Conservation (phyloP, 2,797 vertebrate species). For the Microhierax caerulescens region DNA sequence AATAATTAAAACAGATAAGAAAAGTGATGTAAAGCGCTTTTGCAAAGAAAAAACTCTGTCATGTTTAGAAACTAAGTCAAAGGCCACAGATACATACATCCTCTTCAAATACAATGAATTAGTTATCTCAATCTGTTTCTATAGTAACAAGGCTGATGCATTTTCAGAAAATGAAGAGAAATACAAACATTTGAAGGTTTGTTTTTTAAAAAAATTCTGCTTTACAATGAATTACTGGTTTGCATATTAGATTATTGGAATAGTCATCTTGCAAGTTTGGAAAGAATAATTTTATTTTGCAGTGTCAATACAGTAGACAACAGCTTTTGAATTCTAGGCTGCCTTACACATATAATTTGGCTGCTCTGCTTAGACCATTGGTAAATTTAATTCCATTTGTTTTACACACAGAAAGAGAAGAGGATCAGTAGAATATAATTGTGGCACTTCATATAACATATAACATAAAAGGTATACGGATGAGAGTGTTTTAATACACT, state of each 20-base stretch:
- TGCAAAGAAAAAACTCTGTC: neutral
- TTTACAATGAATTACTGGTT: slow-evolving; percentile 4
- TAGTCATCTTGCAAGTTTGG: neutral
- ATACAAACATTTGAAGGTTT: slow-evolving; percentile 11
- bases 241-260: neutral
- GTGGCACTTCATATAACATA: neutral
- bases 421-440: slow-evolving; percentile 8
- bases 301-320: neutral
- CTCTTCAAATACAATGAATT: neutral
- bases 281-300: neutral
- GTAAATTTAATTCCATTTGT: slow-evolving; percentile 31
- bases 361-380: neutral
- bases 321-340: slow-evolving; percentile 2
- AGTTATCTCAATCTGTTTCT: slow-evolving; percentile 34
- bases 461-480: neutral
- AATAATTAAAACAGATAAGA: neutral
- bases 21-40: neutral
- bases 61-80: neutral
- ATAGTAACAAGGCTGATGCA: neutral
- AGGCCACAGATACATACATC: neutral
- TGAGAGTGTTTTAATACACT: neutral
- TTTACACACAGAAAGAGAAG: neutral
- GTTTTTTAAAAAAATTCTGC: neutral
- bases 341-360: neutral
- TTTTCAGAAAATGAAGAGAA: slow-evolving; percentile 38